A percentile compares a stretch with the other conserved stretches of the same genome.
phyloP scores from a whole-genome alignment of 2,797 vertebrate genomes.

The Mormyrops attenuatus region DNA sequence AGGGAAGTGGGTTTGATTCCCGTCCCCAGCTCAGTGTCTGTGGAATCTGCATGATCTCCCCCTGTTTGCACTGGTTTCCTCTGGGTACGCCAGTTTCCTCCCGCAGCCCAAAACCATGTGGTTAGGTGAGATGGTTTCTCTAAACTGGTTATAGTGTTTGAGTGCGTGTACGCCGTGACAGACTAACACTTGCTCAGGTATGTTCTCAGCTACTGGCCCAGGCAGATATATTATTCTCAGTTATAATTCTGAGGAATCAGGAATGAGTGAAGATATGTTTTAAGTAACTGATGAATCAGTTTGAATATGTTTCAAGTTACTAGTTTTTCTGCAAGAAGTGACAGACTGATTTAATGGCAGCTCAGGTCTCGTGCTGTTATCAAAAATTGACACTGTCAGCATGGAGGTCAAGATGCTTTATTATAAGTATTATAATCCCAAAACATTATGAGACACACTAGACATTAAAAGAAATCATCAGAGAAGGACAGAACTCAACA shows the following conservation, averaged over 20 bases:
- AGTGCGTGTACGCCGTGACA: neutral
- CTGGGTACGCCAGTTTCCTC: neutral
- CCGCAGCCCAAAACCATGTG: neutral
- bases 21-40: neutral
- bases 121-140: neutral
- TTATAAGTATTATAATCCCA: neutral
- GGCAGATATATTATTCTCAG: neutral
- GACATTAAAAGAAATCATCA: neutral
- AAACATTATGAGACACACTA: neutral
- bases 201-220: neutral
- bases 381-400: neutral
- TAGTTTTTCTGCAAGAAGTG: neutral
- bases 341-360: neutral
- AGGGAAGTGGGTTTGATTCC: neutral
- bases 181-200: neutral
- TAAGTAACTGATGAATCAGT: neutral
- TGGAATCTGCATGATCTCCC: neutral
- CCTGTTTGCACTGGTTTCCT: neutral
- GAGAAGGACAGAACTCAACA: neutral
- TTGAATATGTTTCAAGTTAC: neutral
- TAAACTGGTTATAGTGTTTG: neutral
- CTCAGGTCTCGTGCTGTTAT: neutral
- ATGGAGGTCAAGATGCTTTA: neutral
- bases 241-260: neutral
- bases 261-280: neutral